Evolutionary conservation across 2,113 vertebrate genomes (phyloP).

Genomic region (Scopus umbretta): DNA sequence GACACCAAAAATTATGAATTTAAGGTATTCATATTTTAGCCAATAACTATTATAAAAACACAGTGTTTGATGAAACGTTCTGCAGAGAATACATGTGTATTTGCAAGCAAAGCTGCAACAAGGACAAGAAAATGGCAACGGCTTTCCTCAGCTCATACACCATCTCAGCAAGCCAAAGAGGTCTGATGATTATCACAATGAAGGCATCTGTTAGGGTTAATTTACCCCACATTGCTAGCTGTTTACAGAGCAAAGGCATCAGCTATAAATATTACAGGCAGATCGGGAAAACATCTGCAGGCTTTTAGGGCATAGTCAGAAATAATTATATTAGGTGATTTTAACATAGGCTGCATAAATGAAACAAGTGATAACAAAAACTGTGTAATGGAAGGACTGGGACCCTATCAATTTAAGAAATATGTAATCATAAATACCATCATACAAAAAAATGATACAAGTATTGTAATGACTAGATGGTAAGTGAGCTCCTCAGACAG

Average conservation of each 20-base stretch:
- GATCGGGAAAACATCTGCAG: conserved; percentile 65
- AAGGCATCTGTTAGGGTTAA: conserved; percentile 5
- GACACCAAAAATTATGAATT: background rate
- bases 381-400: background rate
- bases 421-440: background rate
- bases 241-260: conserved; percentile 55
- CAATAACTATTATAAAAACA: background rate
- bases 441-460: background rate
- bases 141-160: background rate
- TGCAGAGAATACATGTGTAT: background rate
- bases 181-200: background rate
- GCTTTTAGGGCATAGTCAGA: conserved; percentile 17
- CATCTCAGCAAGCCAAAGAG: background rate
- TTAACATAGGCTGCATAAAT: background rate
- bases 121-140: background rate
- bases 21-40: background rate
- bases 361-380: background rate
- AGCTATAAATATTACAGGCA: conserved; percentile 38
- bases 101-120: background rate
- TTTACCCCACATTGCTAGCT: background rate
- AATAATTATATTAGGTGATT: conserved; percentile 40
- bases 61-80: background rate
- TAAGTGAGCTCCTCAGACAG: background rate
- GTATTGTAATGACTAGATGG: background rate
- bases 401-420: background rate